Conservation (phyloP, 2,113 vertebrate species). For the Indicator maculatus region DNA sequence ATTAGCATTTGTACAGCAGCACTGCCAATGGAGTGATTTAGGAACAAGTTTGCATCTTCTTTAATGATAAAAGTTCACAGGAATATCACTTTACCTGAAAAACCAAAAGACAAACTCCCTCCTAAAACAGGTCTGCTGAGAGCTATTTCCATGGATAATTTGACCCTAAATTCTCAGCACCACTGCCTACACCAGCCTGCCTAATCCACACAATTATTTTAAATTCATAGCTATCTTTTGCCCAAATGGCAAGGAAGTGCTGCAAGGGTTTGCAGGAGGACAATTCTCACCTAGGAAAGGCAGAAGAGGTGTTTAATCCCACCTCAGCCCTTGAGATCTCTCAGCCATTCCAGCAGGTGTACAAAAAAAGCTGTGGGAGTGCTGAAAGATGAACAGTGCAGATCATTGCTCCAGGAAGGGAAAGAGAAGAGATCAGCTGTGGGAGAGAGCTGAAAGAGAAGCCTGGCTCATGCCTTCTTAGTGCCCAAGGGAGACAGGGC, state of each 20-base stretch:
- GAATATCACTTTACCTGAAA: constrained; percentile 8
- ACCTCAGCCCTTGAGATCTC: neutral
- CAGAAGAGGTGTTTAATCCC: neutral
- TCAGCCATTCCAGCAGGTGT: rapidly evolving
- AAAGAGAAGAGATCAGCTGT: neutral
- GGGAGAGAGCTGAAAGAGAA: neutral
- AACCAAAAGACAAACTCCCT: neutral
- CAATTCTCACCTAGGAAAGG: neutral
- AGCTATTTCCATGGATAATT: constrained; percentile 16
- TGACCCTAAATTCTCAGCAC: constrained; percentile 18
- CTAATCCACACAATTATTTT: constrained; percentile 12
- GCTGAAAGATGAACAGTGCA: neutral
- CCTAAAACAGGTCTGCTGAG: neutral
- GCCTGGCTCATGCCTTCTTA: neutral
- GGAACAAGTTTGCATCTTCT: neutral
- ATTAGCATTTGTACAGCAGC: constrained; percentile 8
- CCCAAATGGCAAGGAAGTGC: neutral
- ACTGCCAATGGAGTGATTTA: neutral
- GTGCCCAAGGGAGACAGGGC: neutral
- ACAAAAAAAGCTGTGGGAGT: neutral
- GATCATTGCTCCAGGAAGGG: neutral
- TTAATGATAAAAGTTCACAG: constrained; percentile 40
- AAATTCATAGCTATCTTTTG: neutral
- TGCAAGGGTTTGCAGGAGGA: neutral
- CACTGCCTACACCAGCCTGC: neutral